Conservation (phyloP, 1,140 invertebrate genomes). For the Antheraea pernyi region DNA sequence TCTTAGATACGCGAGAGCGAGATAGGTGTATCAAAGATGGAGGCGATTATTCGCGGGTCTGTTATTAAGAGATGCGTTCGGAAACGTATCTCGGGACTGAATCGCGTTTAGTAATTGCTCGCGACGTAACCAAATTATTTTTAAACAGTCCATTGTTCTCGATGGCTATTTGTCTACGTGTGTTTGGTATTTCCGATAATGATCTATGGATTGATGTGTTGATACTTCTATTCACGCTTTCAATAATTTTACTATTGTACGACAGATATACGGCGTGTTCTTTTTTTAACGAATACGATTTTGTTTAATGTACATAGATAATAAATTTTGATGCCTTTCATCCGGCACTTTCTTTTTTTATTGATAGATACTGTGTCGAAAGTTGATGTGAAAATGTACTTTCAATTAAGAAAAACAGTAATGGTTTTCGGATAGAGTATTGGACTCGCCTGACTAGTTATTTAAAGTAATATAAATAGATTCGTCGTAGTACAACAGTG, state of each 20-base stretch:
- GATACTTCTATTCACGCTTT: conserved; percentile 24
- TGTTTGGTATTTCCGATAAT: conserved; percentile 50
- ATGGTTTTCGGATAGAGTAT: too few species aligned
- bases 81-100: conserved; percentile 52
- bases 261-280: neutral
- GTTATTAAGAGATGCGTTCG: conserved; percentile 74
- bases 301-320: neutral
- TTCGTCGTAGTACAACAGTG: too few species aligned
- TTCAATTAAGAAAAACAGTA: too few species aligned
- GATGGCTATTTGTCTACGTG: conserved; percentile 72
- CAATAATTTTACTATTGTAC: neutral
- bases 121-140: conserved; percentile 73
- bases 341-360: too few species aligned
- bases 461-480: too few species aligned
- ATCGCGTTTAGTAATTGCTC: conserved; percentile 72
- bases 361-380: too few species aligned
- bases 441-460: too few species aligned
- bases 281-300: neutral
- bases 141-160: conserved; percentile 73
- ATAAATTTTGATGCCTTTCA: neutral
- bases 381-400: too few species aligned
- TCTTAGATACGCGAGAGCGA: conserved; percentile 34
- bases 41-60: conserved; percentile 59
- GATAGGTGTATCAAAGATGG: conserved; percentile 48
- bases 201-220: conserved; percentile 36